Conservation (phyloP, 2,888 invertebrate species). For the Eudemis profundana region DNA sequence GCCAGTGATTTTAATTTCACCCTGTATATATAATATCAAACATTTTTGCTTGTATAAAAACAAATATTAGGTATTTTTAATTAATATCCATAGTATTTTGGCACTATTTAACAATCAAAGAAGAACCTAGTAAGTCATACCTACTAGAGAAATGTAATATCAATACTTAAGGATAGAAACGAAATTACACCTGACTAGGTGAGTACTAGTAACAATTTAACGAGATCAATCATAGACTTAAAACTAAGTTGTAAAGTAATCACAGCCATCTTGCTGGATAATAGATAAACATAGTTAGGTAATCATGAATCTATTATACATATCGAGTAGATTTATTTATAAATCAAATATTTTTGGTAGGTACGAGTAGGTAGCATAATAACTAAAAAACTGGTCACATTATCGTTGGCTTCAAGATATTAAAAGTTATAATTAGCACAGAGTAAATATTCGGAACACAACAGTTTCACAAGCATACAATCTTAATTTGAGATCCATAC, state of each 20-base stretch:
- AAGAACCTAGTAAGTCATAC: neutral
- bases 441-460: neutral
- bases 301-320: too few species aligned
- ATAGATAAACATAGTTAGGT: neutral
- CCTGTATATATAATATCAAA: too few species aligned
- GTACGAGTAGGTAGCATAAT: too few species aligned
- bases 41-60: too few species aligned
- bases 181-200: neutral
- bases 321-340: too few species aligned
- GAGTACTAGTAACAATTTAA: slow-evolving; percentile 1
- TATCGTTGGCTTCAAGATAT: neutral
- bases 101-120: neutral
- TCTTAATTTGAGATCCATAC: neutral
- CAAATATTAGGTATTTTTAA: too few species aligned
- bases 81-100: neutral
- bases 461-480: neutral
- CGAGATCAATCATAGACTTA: too few species aligned
- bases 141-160: neutral
- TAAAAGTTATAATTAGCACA: neutral
- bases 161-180: neutral
- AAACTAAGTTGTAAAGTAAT: neutral
- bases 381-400: neutral
- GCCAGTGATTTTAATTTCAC: too few species aligned
- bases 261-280: neutral
- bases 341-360: too few species aligned